Conservation (phyloP, 1,140 invertebrate species). For the Solen grandis region DNA sequence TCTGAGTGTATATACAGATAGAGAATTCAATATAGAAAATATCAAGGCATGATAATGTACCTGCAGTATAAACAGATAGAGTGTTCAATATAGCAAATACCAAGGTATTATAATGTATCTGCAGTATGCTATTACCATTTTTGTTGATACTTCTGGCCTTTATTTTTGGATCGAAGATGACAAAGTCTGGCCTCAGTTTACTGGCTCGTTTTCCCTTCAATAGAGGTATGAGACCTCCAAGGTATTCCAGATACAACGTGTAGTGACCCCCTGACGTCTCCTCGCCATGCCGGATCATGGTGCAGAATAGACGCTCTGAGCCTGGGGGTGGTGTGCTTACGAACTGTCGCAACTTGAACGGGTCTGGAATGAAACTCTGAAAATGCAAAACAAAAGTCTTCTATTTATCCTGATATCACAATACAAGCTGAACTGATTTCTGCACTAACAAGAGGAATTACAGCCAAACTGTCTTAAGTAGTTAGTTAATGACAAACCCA, state of each 20-base stretch:
- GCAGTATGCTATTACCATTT: conserved; percentile 29
- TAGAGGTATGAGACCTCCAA: conserved; percentile 97
- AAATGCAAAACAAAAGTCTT: conserved; percentile 39
- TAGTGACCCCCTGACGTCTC: conserved; percentile 91
- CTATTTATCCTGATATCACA: neutral
- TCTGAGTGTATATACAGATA: too few species aligned
- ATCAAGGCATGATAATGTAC: too few species aligned
- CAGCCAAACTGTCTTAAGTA: too few species aligned
- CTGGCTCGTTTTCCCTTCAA: conserved; percentile 97
- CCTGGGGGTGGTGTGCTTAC: conserved; percentile 94
- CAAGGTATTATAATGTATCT: too few species aligned
- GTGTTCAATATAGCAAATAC: too few species aligned
- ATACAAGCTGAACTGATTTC: too few species aligned
- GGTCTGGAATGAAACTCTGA: conserved; percentile 96
- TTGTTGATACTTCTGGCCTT: conserved; percentile 55
- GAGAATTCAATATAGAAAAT: too few species aligned
- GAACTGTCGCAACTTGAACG: conserved; percentile 92
- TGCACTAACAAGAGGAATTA: too few species aligned
- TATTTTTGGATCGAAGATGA: conserved; percentile 94
- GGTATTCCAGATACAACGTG: conserved; percentile 96
- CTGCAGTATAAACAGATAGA: too few species aligned
- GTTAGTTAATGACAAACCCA: too few species aligned
- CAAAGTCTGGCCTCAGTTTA: conserved; percentile 98
- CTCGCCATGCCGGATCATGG: conserved; percentile 96
- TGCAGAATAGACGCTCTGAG: conserved; percentile 94